Evolutionary conservation across 2,888 invertebrate genomes (phyloP).

Genomic region (Agrochola circellaris): DNA sequence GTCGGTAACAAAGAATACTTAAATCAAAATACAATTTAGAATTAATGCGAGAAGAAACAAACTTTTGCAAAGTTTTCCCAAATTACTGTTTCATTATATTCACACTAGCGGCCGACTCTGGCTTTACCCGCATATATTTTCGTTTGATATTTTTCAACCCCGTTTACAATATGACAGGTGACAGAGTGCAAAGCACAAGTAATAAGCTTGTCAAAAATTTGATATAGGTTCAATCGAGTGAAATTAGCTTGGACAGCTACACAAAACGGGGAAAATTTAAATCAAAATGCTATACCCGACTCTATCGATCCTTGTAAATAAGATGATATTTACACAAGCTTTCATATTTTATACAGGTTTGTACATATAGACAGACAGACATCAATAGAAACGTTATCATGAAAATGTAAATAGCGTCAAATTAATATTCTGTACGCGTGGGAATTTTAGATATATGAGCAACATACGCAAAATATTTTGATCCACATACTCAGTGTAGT

Average conservation of each 20-base stretch:
- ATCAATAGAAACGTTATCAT: constrained; percentile 16
- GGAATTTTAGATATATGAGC: constrained; percentile 51
- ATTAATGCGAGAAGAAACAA: constrained; percentile 36
- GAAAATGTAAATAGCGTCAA: constrained; percentile 46
- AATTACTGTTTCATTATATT: constrained; percentile 49
- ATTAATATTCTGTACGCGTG: constrained; percentile 63
- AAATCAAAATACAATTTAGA: constrained; percentile 52
- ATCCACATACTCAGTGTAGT: constrained; percentile 47
- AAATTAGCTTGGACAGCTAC: constrained; percentile 55
- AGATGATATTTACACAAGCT: constrained; percentile 21
- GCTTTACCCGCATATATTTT: constrained; percentile 26
- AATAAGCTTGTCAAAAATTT: constrained; percentile 66
- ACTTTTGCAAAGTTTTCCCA: constrained; percentile 32
- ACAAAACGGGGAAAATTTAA: constrained; percentile 48
- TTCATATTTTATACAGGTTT: constrained; percentile 10
- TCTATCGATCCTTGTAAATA: constrained; percentile 33
- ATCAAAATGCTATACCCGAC: constrained; percentile 35
- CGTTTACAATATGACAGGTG: constrained; percentile 58
- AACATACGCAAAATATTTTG: constrained; percentile 64
- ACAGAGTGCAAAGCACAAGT: constrained; percentile 57
- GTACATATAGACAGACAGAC: neutral
- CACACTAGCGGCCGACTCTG: constrained; percentile 29
- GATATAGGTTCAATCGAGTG: constrained; percentile 66
- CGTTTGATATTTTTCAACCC: constrained; percentile 39
- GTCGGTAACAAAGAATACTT: constrained; percentile 32